Base-by-base conservation (phyloP, 2,888 invertebrate genomes). In the Helicoverpa assulta region DNA sequence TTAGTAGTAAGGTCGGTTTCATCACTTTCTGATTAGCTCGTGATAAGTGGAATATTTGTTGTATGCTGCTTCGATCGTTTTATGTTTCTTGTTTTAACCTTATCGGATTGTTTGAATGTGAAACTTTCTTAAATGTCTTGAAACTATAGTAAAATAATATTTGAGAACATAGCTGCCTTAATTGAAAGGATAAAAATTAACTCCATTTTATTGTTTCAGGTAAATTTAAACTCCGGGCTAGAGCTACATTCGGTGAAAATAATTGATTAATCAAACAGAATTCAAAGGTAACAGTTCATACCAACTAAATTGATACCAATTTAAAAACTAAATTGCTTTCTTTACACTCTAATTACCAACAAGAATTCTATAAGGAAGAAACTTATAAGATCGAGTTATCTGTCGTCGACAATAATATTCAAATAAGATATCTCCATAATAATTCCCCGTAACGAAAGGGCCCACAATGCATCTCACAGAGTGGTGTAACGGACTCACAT, bases 381-480 rank as follows among this genome's bases (percentile, higher is more conserved):
- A 73, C 76, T 76, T 74, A 78, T 77, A 61, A 76, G 81, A 84
- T 78, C 77, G 77, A 80, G 76, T 79, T 78, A 80, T 83, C 67
- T 63, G 76, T 82, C 74, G 71, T 76, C 76, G 69, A 79, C 80
- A 76, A 69, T 78, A 78, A 79, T 83, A 85, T 86, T 87, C 84
- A 80, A 84, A 86, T 82, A 85, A 78, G 84, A 86, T 84, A 82
- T 86, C 80, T 74, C 71, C 73, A 77, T 77, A 80, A 85, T 84
- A 86, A 85, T 84, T 84, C 78, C 74, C 86, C 80, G 80, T 84
- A 84, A 84, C 83, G 78, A 84, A 86, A 87, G 80, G 70, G 78
- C 67, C 63, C 64, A 81, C 83, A 80, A 85, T 73, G 79, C 76
- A 72, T 73, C 66, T 57, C 68, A 57, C 62, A 29, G 63, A 73